Conservation (phyloP, 2,113 vertebrate species). For the Phaethornis superciliosus region DNA sequence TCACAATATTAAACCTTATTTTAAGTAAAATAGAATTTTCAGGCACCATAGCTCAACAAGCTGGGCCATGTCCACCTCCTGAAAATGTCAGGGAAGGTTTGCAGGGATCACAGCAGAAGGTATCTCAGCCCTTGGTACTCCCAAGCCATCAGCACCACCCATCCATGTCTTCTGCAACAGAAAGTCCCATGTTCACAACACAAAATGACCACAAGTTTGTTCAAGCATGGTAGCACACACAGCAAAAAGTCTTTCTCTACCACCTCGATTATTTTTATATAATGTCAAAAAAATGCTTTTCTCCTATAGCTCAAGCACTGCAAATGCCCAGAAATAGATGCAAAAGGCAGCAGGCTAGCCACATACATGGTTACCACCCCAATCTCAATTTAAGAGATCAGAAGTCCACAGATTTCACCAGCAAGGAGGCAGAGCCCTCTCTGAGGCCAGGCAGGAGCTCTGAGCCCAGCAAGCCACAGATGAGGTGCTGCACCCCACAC, state of each 20-base stretch:
- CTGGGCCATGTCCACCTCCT: not conserved
- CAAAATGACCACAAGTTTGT: rapidly evolving
- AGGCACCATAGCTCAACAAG: not conserved
- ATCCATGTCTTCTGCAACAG: rapidly evolving
- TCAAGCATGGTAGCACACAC: rapidly evolving
- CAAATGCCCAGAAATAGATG: not conserved
- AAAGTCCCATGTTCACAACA: not conserved
- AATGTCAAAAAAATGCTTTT: not conserved
- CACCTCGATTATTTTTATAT: rapidly evolving
- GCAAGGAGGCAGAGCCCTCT: not conserved
- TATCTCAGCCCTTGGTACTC: not conserved
- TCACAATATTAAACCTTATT: not conserved
- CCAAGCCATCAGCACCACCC: not conserved
- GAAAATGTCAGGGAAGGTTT: not conserved
- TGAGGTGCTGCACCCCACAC: not conserved
- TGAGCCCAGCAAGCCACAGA: not conserved
- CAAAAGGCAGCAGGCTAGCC: not conserved
- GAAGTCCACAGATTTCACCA: not conserved
- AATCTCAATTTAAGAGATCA: not conserved
- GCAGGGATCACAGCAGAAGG: not conserved
- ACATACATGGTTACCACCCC: rapidly evolving
- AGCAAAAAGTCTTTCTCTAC: not conserved
- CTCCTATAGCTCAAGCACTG: not conserved
- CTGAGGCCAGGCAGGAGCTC: rapidly evolving
- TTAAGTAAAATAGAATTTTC: not conserved